These are phyloP conservation scores for Brachypodius melanocephalos DNA, from an alignment of 2,113 vertebrate genomes.

Conservation along the genomic window DNA sequence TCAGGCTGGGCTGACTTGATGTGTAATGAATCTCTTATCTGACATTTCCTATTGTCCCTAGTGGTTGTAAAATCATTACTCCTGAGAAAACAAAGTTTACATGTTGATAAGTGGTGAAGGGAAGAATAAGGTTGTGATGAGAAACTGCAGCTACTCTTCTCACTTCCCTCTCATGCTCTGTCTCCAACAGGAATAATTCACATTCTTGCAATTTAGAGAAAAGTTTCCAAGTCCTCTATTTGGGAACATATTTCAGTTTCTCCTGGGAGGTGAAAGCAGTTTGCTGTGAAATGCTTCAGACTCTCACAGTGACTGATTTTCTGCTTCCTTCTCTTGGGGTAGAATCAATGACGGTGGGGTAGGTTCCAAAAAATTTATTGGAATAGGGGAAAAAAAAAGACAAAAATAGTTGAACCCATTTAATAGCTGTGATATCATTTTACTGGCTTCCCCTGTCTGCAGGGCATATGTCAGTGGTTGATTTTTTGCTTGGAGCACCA, in stretches of 20 bases:
- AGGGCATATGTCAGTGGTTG: not conserved
- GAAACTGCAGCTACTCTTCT: not conserved
- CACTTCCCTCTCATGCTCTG: not conserved
- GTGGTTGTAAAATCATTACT: constrained; percentile 12
- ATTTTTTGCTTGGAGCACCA: not conserved
- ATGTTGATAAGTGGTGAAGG: constrained; percentile 22
- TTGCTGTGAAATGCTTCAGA: constrained; percentile 44
- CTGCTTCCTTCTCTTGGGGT: constrained; percentile 31
- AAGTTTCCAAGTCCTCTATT: not conserved
- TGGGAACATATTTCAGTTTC: constrained; percentile 12
- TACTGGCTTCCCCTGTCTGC: not conserved
- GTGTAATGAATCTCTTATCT: constrained; percentile 6
- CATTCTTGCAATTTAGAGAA: not conserved
- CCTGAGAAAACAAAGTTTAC: constrained; percentile 54
- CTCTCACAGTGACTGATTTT: constrained; percentile 50
- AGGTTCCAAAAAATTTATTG: not conserved
- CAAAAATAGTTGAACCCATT: constrained; percentile 11
- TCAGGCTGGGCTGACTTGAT: not conserved
- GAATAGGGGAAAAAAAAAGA: not conserved
- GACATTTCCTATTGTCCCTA: constrained; percentile 24
- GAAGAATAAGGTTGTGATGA: not conserved
- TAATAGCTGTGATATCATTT: not conserved
- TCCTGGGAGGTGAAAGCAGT: constrained; percentile 14
- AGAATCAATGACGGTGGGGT: not conserved
- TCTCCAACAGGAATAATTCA: constrained; percentile 14